These are phyloP conservation scores for Dascyllus trimaculatus DNA, from an alignment of 2,113 vertebrate genomes.

Conservation along the genomic window DNA sequence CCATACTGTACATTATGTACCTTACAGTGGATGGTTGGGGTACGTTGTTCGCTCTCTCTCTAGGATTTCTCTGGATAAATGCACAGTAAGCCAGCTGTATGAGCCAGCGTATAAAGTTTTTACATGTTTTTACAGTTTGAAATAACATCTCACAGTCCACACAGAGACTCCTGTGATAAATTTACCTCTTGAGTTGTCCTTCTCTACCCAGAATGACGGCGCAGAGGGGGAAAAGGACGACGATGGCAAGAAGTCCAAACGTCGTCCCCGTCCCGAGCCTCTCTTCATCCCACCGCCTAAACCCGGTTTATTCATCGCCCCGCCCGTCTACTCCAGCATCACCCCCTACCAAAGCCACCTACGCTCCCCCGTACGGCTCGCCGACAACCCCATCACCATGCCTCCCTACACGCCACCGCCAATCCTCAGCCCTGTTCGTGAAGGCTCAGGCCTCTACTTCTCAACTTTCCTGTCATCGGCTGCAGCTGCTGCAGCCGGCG, in stretches of 20 bases:
- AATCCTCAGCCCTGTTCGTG: slow-evolving; percentile 97
- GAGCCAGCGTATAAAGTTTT: neutral
- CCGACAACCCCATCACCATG: slow-evolving; percentile 92
- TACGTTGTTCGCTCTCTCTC: neutral
- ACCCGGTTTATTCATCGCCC: slow-evolving; percentile 91
- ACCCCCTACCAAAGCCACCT: slow-evolving; percentile 98
- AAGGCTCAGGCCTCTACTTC: slow-evolving; percentile 98
- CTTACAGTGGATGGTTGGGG: neutral
- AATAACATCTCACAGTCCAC: neutral
- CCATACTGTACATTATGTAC: slow-evolving; percentile 57
- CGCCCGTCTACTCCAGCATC: slow-evolving; percentile 93
- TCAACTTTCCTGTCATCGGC: slow-evolving; percentile 92
- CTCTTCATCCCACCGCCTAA: slow-evolving; percentile 98
- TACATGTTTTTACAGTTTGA: neutral
- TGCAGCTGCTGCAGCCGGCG: slow-evolving; percentile 65
- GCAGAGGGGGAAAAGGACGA: slow-evolving; percentile 83
- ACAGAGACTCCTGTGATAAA: neutral
- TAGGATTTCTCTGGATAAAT: slow-evolving; percentile 1
- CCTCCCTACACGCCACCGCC: slow-evolving; percentile 97
- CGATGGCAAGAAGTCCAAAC: slow-evolving; percentile 93
- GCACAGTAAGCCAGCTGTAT: neutral
- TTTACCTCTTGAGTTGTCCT: neutral
- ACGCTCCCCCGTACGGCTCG: slow-evolving; percentile 93
- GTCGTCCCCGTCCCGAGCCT: slow-evolving; percentile 93
- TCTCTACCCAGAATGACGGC: slow-evolving; percentile 76